Percentiles rank a stretch among this genome's conserved stretches.
These are phyloP conservation scores for Rhyacophila evoluta DNA, from an alignment of 2,888 invertebrate species.

Conservation along the genomic window DNA sequence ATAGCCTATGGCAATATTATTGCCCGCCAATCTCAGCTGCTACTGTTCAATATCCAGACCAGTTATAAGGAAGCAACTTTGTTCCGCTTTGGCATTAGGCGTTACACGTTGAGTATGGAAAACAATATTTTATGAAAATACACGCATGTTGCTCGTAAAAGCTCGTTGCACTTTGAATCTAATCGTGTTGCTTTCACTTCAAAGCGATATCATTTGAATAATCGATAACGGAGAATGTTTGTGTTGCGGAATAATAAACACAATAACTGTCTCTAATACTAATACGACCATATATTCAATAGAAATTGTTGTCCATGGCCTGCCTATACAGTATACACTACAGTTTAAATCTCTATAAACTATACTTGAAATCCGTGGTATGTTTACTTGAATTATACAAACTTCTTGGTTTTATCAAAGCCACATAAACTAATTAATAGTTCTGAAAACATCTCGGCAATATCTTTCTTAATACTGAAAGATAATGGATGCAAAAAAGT, in stretches of 20 bases:
- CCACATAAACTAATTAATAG: too few species aligned
- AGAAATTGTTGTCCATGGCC: too few species aligned
- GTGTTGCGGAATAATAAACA: background rate
- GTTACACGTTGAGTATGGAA: background rate
- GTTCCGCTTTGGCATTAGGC: background rate
- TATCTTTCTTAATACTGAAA: too few species aligned
- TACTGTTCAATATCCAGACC: background rate
- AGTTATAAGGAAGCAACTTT: background rate
- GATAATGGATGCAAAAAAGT: too few species aligned
- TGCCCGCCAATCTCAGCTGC: background rate
- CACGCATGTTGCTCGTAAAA: constrained; percentile 3
- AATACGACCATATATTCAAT: too few species aligned
- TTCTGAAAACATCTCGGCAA: too few species aligned
- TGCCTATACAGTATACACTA: too few species aligned
- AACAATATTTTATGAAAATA: constrained; percentile 19
- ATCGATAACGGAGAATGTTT: background rate
- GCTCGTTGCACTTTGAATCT: background rate
- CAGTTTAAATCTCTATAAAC: too few species aligned
- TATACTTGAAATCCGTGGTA: too few species aligned
- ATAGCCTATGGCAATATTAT: background rate
- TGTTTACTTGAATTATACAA: too few species aligned
- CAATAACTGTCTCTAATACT: too few species aligned
- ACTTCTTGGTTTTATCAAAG: too few species aligned
- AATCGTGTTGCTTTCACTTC: constrained; percentile 12
- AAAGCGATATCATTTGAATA: background rate